Evolutionary conservation across 2,113 vertebrate species (phyloP), one percentile per base, ranked within the genome.

Genomic region (Mus musculus): DNA sequence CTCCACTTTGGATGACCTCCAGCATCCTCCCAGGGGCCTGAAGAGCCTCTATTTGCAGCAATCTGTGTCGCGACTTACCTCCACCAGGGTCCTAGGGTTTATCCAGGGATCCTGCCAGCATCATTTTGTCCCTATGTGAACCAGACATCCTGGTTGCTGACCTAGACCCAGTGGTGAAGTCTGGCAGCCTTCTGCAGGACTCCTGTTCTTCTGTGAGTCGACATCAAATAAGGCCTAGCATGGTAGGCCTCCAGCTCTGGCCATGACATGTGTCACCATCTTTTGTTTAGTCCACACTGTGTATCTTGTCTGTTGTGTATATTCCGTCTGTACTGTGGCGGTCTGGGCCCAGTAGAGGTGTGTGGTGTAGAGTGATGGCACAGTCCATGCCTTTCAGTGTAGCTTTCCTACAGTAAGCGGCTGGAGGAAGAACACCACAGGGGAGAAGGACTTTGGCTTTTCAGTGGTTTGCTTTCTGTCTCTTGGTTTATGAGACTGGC

Each of bases 401-500:
- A 46, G 19, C 39, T 39, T 89, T 75, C 12, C 0, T n/a, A 3
- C 30, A 54, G 39, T 52, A 42, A 54, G 36, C 36, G 42, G 63
- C 69, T 39, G 17, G 36, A 52, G 63, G 19, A 90, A 75, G 22
- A 89, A 69, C 73, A 6, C 69, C 33, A 17, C 28, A 72, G 65
- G 36, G n/a, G 65, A 36, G 42, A 93, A 52, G 1, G 73, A 73
- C 56, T 90, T 42, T 88, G 89, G 33, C 33, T 92, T 88, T 95
- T 75, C 20, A 2, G 67, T 33, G 26, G 36, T 91, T 95, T 86
- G 11, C 95, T 91, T 91, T 94, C 61, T 95, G 59, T 69, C 36
- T 95, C 78, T 94, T 90, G 73, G 69, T 96, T 96, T 88, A 69
- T 87, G 67, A 94, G 94, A 93, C 82, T 33, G 91, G 77, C 24